Conservation (phyloP, 2,797 vertebrate species). For the Lepus townsendii region DNA sequence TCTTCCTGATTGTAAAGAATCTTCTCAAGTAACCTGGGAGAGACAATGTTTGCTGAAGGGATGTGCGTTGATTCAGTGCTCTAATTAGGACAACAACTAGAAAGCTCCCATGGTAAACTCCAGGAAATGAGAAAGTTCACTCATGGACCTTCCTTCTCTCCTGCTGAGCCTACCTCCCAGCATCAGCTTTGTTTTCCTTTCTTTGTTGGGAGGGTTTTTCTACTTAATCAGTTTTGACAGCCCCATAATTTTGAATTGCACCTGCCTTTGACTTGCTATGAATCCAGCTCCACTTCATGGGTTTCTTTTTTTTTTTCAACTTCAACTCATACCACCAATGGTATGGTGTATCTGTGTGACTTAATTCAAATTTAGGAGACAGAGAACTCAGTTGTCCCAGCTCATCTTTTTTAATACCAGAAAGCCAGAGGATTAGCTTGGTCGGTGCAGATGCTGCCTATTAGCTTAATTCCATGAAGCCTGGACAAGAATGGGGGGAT, state of each 20-base stretch:
- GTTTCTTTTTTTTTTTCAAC: not conserved
- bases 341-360: not conserved
- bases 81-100: not conserved
- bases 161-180: not conserved
- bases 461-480: slow-evolving; percentile 56
- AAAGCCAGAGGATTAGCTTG: slow-evolving; percentile 49
- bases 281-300: not conserved
- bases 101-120: not conserved
- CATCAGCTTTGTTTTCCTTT: slow-evolving; percentile 35
- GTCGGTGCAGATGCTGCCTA: not conserved
- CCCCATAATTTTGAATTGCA: not conserved
- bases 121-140: not conserved
- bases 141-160: not conserved
- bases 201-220: not conserved
- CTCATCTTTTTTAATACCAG: not conserved
- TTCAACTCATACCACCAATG: not conserved
- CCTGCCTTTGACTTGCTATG: not conserved
- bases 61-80: not conserved
- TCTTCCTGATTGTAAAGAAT: not conserved
- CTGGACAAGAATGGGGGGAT: not conserved
- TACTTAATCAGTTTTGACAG: not conserved
- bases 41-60: not conserved
- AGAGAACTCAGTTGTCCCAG: slow-evolving; percentile 26
- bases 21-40: not conserved
- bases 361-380: slow-evolving; percentile 44